Percentiles rank a stretch among this genome's conserved stretches.
Evolutionary conservation across 1,140 invertebrate genomes (phyloP).

Genomic region (Drosophila pachea): DNA sequence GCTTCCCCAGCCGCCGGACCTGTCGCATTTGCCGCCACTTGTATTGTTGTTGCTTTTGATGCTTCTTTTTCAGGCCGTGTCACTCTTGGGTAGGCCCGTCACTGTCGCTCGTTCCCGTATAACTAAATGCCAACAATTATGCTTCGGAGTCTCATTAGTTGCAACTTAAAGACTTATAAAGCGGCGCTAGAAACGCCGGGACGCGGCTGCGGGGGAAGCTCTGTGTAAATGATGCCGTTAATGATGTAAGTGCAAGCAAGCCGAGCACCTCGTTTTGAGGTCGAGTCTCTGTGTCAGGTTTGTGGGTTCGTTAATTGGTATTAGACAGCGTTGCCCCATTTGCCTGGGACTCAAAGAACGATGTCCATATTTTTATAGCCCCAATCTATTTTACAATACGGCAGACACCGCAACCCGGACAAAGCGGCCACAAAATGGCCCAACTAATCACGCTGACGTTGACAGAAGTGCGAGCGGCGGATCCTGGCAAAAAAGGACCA

Average conservation of each 20-base stretch:
- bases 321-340: constrained; percentile 37
- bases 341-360: constrained; percentile 25
- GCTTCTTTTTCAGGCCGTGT: constrained; percentile 62
- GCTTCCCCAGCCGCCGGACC: constrained; percentile 36
- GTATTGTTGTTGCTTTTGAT: constrained; percentile 54
- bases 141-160: constrained; percentile 76
- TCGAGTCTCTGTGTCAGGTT: constrained; percentile 52
- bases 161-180: constrained; percentile 71
- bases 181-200: constrained; percentile 31
- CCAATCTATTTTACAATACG: constrained; percentile 14
- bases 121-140: constrained; percentile 76
- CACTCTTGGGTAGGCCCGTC: constrained; percentile 45
- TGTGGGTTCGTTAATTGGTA: constrained; percentile 60
- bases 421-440: constrained; percentile 51
- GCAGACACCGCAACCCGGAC: constrained; percentile 25
- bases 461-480: constrained; percentile 46
- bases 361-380: too few species aligned
- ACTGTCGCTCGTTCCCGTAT: constrained; percentile 46
- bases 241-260: constrained; percentile 68
- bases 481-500: constrained; percentile 3
- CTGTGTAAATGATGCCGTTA: constrained; percentile 72
- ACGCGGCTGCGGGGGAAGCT: constrained; percentile 7
- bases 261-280: constrained; percentile 57
- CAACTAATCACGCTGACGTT: constrained; percentile 70
- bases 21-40: constrained; percentile 48